Evolutionary conservation across 2,113 vertebrate species (phyloP), one percentile per base, ranked within the genome.

Genomic region (Megaceryle maxima): DNA sequence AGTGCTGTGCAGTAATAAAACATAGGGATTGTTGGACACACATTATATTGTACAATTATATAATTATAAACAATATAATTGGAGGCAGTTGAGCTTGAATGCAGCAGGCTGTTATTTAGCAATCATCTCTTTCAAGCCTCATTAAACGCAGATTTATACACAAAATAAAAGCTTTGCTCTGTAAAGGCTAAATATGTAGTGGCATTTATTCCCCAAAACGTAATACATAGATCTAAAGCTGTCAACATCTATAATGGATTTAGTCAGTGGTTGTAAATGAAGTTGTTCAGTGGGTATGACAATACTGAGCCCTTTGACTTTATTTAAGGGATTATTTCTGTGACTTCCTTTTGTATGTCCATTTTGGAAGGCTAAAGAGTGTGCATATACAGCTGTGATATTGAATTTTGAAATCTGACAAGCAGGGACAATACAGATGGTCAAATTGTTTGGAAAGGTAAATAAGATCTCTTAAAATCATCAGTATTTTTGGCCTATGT

Each of bases 41-140:
- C 89, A 63, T 96, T 96, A 93, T 95, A 94, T 90, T 53, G 77
- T 83, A 90, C 95, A 96, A 97, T 97, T 94, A 97, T 90, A 94
- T 96, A 94, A 95, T 97, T 96, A 97, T 97, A 97, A 97, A 97
- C 96, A 97, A 68, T 95, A 95, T 96, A 97, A 97, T 97, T 96
- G 95, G 92, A 97, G 87, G 95, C 96, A 96, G 96, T 96, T 97
- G 93, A 96, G 95, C 95, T 96, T 97, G 96, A 95, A 97, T 96
- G 94, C 94, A 94, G 92, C 74, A 94, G 91, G 73, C 91, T 97
- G 95, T 96, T 97, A 97, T 97, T 96, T 96, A 96, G 94, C 95
- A 97, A 97, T 97, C 96, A 97, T 97, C 87, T 94, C 96, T 97
- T 97, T 95, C 96, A 97, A 95, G 97, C 96, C 96, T 97, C 96